Percentiles rank a stretch among this genome's conserved stretches.
phyloP scores from a whole-genome alignment of 2,888 invertebrate genomes.

The Anoplius nigerrimus region DNA sequence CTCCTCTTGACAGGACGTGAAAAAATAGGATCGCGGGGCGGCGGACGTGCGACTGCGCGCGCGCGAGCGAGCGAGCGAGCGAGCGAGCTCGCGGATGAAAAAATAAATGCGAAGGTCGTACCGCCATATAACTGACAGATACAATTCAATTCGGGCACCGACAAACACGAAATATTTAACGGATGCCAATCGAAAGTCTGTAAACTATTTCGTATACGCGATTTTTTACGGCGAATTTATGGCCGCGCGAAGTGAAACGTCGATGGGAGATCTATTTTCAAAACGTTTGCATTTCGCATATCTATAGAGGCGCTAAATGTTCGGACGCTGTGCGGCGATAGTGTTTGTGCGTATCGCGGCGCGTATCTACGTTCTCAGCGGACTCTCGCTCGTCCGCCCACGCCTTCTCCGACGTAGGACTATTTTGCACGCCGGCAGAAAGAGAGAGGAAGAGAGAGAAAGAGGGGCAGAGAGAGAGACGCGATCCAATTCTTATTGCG shows the following conservation, averaged over 20 bases:
- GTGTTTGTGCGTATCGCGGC: no score
- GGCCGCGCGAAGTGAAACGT: constrained; percentile 36
- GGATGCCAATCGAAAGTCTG: constrained; percentile 40
- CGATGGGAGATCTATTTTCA: constrained; percentile 50
- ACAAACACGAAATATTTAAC: constrained; percentile 44
- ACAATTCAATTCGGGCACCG: constrained; percentile 39
- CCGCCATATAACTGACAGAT: constrained; percentile 18
- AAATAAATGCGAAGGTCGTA: constrained; percentile 7
- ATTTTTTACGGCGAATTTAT: constrained; percentile 46
- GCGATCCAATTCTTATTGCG: constrained; percentile 22
- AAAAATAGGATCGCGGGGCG: constrained; percentile 6
- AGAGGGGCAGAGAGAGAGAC: constrained; percentile 15
- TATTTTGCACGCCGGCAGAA: background rate
- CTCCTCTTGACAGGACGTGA: background rate
- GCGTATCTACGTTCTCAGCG: constrained; percentile 2
- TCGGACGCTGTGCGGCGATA: no score
- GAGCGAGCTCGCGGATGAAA: background rate
- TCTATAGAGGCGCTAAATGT: constrained; percentile 15
- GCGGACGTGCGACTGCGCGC: background rate
- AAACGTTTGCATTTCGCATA: constrained; percentile 27
- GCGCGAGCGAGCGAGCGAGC: background rate
- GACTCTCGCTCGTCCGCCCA: constrained; percentile 9
- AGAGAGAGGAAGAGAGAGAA: no score
- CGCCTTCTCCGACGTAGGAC: background rate
- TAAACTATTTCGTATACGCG: constrained; percentile 43